A percentile compares a stretch with the other conserved stretches of the same genome.
Evolutionary conservation across 2,888 invertebrate genomes (phyloP).

Genomic region (Coleophora deauratella): DNA sequence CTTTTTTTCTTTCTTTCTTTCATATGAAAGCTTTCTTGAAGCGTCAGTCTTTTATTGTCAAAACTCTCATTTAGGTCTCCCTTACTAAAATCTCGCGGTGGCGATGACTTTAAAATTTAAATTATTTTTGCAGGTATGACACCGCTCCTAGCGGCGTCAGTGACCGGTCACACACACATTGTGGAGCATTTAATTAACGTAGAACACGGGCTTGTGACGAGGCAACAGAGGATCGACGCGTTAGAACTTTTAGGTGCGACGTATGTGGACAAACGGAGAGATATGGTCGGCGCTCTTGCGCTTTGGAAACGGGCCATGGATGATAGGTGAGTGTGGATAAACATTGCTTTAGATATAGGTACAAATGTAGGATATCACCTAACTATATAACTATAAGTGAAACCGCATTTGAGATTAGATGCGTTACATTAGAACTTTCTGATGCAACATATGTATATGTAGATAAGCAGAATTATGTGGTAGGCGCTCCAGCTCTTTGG

Average conservation of each 20-base stretch:
- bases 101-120: too few species aligned
- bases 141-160: slow-evolving; percentile 93
- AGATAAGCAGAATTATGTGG: slow-evolving; percentile 96
- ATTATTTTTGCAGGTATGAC: slow-evolving; percentile 83
- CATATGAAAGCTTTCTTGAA: too few species aligned
- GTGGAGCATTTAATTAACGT: slow-evolving; percentile 91
- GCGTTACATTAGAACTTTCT: slow-evolving; percentile 90
- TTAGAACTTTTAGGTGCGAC: slow-evolving; percentile 94
- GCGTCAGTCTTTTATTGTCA: too few species aligned
- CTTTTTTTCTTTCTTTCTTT: too few species aligned
- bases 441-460: slow-evolving; percentile 98
- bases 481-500: slow-evolving; percentile 91
- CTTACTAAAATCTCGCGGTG: too few species aligned
- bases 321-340: slow-evolving; percentile 75
- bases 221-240: slow-evolving; percentile 90
- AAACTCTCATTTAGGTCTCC: too few species aligned
- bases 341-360: not conserved
- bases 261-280: slow-evolving; percentile 96
- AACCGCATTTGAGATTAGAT: too few species aligned
- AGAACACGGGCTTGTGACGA: slow-evolving; percentile 82
- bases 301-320: slow-evolving; percentile 95
- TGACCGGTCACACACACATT: slow-evolving; percentile 93
- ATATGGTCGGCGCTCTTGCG: slow-evolving; percentile 91
- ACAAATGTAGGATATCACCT: too few species aligned
- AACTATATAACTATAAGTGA: too few species aligned